phyloP scores from a whole-genome alignment of 2,888 invertebrate species.

The Meteorus colon region DNA sequence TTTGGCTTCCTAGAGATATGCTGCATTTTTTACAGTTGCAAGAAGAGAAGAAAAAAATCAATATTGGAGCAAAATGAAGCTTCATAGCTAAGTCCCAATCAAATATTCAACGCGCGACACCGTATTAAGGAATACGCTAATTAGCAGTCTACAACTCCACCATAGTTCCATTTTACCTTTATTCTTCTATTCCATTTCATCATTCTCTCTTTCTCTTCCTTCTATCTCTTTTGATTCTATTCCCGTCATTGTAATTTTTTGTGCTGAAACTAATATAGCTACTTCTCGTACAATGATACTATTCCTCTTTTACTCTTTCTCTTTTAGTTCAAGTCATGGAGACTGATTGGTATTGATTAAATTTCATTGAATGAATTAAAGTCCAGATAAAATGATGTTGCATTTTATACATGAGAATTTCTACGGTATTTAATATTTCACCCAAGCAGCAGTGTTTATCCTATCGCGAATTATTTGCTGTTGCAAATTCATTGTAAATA shows the following conservation, averaged over 20 bases:
- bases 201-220: neutral
- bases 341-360: conserved; percentile 38
- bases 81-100: conserved; percentile 40
- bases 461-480: too few relatives aligned
- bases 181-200: conserved; percentile 15
- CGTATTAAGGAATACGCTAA: conserved; percentile 34
- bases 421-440: neutral
- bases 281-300: neutral
- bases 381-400: neutral
- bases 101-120: conserved; percentile 42
- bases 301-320: neutral
- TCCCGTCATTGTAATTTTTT: neutral
- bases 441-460: too few relatives aligned
- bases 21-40: conserved; percentile 14
- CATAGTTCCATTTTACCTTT: conserved; percentile 26
- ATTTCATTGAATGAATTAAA: conserved; percentile 21
- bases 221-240: neutral
- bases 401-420: neutral
- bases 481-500: too few relatives aligned
- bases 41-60: neutral
- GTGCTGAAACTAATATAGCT: neutral
- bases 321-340: conserved; percentile 21
- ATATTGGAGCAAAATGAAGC: neutral
- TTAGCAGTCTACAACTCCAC: conserved; percentile 39
- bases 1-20: neutral